Base-by-base conservation (phyloP, 2,113 vertebrate species). In the Cyphomyrus plagiostoma region DNA sequence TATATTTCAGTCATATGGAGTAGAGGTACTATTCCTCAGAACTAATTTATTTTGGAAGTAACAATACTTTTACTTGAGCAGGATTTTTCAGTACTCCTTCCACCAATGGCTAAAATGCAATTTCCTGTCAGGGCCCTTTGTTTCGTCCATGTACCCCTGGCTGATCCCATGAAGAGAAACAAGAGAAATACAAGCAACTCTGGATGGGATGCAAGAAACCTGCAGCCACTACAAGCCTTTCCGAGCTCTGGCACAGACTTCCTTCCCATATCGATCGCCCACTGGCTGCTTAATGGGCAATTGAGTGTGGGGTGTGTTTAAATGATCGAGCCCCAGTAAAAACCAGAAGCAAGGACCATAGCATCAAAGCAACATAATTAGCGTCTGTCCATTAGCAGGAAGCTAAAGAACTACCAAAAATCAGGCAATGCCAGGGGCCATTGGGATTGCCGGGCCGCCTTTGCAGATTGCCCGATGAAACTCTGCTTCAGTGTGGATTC, bases 271-370 rank as follows among this genome's bases (percentile, higher is more conserved):
- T 50, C 66, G 46, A 88, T 88, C 6, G 13, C 62, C 48, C 17
- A 6, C 45, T 21, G 46, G 45, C 62, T 35, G n/a, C 8, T 46
- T 88, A 77, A 50, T 50, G 88, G 88, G 19, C n/a, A 58, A 45
- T 42, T 88, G 86, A 88, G 35, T 74, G 62, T 0, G 58, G 56
- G 49, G 58, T 88, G 58, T 70, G 39, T 88, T 74, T 88, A 74
- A 77, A 74, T 80, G 88, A 86, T 49, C 50, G 83, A 80, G n/a
- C 53, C 50, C 39, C 39, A 88, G 45, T 62, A 58, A 88, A 86
- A 62, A 62, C 46, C n/a, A 39, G 21, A 52, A 46, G 46, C 5
- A 77, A 5, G 50, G 30, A 13, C 39, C 13, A 17, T 8, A 48
- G 4, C 45, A 50, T 77, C 23, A 48, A 49, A 3, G 46, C 58